phyloP scores from a whole-genome alignment of 1,140 invertebrate species.

The Drusus annulatus region DNA sequence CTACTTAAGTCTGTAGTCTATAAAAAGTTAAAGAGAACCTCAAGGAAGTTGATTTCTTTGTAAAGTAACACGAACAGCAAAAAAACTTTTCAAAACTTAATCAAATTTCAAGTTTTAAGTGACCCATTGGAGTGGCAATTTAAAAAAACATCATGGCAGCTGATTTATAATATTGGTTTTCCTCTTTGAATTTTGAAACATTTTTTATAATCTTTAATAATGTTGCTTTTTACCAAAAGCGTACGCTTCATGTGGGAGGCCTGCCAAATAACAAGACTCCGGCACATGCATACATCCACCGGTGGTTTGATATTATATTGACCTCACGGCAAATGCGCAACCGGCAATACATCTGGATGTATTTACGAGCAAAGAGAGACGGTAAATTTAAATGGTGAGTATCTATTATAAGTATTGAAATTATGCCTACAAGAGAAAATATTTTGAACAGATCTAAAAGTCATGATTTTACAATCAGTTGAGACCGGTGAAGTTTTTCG shows the following conservation, averaged over 20 bases:
- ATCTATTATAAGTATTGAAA: too few species aligned
- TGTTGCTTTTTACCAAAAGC: constrained; percentile 57
- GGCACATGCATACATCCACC: constrained; percentile 24
- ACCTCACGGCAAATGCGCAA: constrained; percentile 5
- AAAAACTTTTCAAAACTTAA: neutral
- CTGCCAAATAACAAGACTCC: constrained; percentile 9
- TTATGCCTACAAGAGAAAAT: too few species aligned
- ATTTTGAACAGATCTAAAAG: too few species aligned
- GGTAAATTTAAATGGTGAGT: too few species aligned
- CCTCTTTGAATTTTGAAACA: constrained; percentile 52
- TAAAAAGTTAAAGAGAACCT: too few species aligned
- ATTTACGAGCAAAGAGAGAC: neutral
- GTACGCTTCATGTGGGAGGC: constrained; percentile 53
- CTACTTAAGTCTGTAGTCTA: too few species aligned
- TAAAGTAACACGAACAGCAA: neutral
- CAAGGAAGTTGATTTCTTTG: too few species aligned
- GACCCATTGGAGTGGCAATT: neutral
- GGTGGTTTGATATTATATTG: neutral
- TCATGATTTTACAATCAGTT: too few species aligned
- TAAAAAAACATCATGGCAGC: neutral
- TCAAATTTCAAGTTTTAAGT: neutral
- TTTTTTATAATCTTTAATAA: constrained; percentile 55
- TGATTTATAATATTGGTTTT: constrained; percentile 45
- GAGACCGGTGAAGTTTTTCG: too few species aligned
- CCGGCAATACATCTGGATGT: constrained; percentile 7